A percentile compares a stretch with the other conserved stretches of the same genome.
These are phyloP conservation scores for Dolichoris vasculosae DNA, from an alignment of 1,140 invertebrate genomes.

Conservation along the genomic window DNA sequence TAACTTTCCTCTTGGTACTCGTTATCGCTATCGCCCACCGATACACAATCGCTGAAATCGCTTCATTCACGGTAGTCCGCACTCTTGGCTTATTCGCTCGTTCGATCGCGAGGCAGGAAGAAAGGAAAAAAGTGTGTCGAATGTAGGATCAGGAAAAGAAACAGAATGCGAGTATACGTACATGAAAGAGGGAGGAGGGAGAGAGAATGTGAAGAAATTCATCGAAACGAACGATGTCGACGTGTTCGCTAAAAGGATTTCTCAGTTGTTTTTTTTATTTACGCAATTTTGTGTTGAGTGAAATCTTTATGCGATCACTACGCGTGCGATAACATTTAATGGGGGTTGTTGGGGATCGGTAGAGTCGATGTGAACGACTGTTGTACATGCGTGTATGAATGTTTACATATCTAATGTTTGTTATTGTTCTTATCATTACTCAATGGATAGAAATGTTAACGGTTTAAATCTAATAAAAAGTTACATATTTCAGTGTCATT, in stretches of 20 bases:
- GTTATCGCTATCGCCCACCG: conserved; percentile 62
- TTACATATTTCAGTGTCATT: background rate
- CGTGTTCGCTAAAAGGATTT: conserved; percentile 24
- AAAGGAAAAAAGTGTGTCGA: background rate
- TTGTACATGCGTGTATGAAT: conserved; percentile 15
- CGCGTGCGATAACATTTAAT: conserved; percentile 44
- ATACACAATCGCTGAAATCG: conserved; percentile 64
- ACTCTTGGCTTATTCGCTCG: background rate
- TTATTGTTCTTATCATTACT: conserved; percentile 18
- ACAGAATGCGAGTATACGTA: background rate
- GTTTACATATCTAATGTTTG: conserved; percentile 17
- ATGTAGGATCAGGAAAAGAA: background rate
- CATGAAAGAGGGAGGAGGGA: background rate
- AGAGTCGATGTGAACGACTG: background rate
- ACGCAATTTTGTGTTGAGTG: conserved; percentile 26
- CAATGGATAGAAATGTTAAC: conserved; percentile 4
- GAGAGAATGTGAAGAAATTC: background rate
- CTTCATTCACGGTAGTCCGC: conserved; percentile 55
- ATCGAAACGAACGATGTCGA: too few species aligned
- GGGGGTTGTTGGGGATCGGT: conserved; percentile 9
- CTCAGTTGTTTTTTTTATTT: background rate
- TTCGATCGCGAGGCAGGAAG: background rate
- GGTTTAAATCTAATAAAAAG: background rate
- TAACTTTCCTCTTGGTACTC: conserved; percentile 65
- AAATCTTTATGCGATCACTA: conserved; percentile 21